Percentiles rank a stretch among this genome's conserved stretches.
Evolutionary conservation across 2,113 vertebrate genomes (phyloP).

Genomic region (Periophthalmus modestus): DNA sequence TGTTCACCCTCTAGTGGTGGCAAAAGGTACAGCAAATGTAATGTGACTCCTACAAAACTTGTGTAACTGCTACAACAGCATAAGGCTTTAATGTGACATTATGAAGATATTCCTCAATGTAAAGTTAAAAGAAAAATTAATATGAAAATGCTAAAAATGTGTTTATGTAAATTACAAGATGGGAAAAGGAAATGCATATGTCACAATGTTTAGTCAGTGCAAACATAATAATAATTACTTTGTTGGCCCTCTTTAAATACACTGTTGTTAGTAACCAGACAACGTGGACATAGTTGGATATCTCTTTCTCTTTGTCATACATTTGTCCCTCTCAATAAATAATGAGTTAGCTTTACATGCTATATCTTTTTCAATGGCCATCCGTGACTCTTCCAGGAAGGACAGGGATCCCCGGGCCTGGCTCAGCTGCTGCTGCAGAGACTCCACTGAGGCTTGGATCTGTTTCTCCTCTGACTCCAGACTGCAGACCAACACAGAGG

Average conservation of each 20-base stretch:
- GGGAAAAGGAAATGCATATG: not conserved
- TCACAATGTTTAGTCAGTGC: not conserved
- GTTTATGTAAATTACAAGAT: not conserved
- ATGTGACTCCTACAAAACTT: not conserved
- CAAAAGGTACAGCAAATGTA: not conserved
- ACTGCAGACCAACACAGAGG: slow-evolving; percentile 29
- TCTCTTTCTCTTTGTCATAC: slow-evolving; percentile 57
- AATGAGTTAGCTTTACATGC: slow-evolving; percentile 60
- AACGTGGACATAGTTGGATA: slow-evolving; percentile 50
- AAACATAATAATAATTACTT: no score
- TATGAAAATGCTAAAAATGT: not conserved
- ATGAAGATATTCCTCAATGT: not conserved
- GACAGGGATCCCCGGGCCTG: slow-evolving; percentile 62
- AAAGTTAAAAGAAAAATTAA: not conserved
- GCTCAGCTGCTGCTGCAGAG: slow-evolving; percentile 62
- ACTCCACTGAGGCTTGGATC: slow-evolving; percentile 44
- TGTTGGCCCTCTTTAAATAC: not conserved
- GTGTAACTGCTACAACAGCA: not conserved
- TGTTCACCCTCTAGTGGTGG: slow-evolving; percentile 52
- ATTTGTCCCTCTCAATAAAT: slow-evolving; percentile 69
- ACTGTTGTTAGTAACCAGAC: slow-evolving; percentile 56
- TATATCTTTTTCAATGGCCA: slow-evolving; percentile 61
- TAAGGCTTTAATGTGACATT: not conserved
- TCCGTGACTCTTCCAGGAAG: slow-evolving; percentile 61
- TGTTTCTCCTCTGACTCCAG: slow-evolving; percentile 65